phyloP scores from a whole-genome alignment of 2,113 vertebrate genomes.

The Mugil cephalus region DNA sequence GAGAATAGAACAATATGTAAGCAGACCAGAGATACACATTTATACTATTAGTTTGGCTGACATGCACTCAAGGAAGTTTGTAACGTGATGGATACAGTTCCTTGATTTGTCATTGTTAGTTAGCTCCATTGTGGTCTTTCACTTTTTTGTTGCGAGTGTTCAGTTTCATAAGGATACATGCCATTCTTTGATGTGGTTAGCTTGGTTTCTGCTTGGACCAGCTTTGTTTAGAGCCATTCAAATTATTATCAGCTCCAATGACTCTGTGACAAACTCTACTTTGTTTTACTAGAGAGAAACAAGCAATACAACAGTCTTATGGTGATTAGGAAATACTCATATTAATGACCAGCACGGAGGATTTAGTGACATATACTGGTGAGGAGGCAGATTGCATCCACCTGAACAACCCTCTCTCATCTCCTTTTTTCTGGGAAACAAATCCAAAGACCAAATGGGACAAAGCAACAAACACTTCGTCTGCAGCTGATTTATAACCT shows the following conservation, averaged over 20 bases:
- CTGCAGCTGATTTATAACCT: background rate
- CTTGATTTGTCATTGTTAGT: background rate
- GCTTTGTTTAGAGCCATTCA: too few species aligned
- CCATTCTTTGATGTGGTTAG: background rate
- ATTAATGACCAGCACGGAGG: too few species aligned
- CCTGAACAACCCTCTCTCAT: background rate
- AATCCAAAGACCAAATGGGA: background rate
- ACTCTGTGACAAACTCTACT: too few species aligned
- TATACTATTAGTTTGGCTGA: background rate
- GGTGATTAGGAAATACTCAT: too few species aligned
- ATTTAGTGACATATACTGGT: too few species aligned
- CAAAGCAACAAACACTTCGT: background rate
- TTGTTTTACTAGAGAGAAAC: too few species aligned
- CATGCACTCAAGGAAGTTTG: too few species aligned
- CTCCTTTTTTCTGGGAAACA: background rate
- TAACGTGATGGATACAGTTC: background rate
- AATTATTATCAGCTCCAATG: too few species aligned
- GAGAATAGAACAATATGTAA: slow-evolving; percentile 5
- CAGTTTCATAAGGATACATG: background rate
- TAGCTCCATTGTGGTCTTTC: background rate
- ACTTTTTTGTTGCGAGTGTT: background rate
- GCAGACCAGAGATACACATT: slow-evolving; percentile 1
- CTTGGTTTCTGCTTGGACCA: too few species aligned
- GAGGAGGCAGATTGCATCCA: background rate
- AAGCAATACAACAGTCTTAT: too few species aligned